phyloP scores from a whole-genome alignment of 64 coral and sea anemone genomes.

The Stichodactyla mertensii region DNA sequence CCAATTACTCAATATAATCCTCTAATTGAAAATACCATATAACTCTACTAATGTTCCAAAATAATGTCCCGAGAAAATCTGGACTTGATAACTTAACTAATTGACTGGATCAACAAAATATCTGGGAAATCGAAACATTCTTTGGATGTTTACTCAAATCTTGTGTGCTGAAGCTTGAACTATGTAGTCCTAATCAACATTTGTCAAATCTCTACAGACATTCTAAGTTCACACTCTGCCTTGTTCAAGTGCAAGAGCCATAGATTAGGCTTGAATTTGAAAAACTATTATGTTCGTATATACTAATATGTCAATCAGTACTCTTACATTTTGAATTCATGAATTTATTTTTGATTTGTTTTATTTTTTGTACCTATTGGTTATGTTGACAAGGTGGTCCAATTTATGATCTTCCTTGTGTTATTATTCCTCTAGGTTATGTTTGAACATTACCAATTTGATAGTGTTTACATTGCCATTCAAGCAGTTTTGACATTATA shows the following conservation, averaged over 20 bases:
- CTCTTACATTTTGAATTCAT: too few relatives aligned
- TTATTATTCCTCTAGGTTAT: slow-evolving; percentile 60
- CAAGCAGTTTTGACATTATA: slow-evolving; percentile 95
- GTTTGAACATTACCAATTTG: slow-evolving; percentile 98
- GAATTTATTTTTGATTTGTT: too few relatives aligned
- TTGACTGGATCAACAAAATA: background rate
- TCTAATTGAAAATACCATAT: background rate
- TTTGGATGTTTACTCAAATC: background rate
- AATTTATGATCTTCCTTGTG: background rate
- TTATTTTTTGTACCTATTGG: background rate
- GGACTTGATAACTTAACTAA: background rate
- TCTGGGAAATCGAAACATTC: background rate
- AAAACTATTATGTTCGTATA: too few relatives aligned
- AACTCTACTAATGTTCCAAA: background rate
- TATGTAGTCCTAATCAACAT: background rate
- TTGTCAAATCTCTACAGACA: background rate
- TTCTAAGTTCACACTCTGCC: background rate
- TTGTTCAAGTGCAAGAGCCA: background rate
- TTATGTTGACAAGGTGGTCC: background rate
- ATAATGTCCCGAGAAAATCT: background rate
- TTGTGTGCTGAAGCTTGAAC: slow-evolving; percentile 9
- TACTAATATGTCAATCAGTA: too few relatives aligned
- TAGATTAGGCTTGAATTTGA: too few relatives aligned
- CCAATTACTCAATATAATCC: background rate
- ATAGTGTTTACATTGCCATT: slow-evolving; percentile 95